phyloP scores from a whole-genome alignment of 1,140 invertebrate genomes.

The Bombus sibiricus region DNA sequence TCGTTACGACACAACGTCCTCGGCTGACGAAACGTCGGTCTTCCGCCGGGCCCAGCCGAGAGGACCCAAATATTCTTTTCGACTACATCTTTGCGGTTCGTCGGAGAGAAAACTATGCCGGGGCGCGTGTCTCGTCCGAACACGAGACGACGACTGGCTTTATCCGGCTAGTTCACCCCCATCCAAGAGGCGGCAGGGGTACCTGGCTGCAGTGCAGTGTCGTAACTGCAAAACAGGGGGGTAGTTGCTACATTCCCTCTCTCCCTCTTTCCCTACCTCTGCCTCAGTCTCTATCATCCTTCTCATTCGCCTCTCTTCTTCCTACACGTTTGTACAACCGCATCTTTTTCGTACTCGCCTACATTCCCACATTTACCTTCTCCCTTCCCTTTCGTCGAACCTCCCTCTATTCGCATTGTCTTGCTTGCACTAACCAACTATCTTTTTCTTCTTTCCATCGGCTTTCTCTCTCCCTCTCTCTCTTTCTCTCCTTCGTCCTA shows the following conservation, averaged over 20 bases:
- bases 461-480: not conserved
- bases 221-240: constrained; percentile 61
- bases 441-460: not conserved
- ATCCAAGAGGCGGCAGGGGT: constrained; percentile 40
- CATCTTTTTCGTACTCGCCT: not conserved
- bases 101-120: not conserved
- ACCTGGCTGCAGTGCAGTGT: constrained; percentile 69
- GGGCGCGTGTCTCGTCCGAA: constrained; percentile 25
- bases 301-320: too few relatives aligned
- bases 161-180: constrained; percentile 31
- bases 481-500: not conserved
- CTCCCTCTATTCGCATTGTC: not conserved
- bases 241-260: constrained; percentile 33
- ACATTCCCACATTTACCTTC: not conserved
- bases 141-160: constrained; percentile 59
- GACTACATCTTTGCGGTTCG: constrained; percentile 52
- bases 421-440: not conserved
- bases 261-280: not conserved
- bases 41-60: constrained; percentile 26
- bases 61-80: not conserved
- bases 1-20: constrained; percentile 20
- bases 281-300: not conserved
- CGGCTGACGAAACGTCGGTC: not conserved
- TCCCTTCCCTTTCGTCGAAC: not conserved
- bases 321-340: not conserved